Base-by-base conservation (phyloP, 1,140 invertebrate species). In the Aphaenogaster rudis region DNA sequence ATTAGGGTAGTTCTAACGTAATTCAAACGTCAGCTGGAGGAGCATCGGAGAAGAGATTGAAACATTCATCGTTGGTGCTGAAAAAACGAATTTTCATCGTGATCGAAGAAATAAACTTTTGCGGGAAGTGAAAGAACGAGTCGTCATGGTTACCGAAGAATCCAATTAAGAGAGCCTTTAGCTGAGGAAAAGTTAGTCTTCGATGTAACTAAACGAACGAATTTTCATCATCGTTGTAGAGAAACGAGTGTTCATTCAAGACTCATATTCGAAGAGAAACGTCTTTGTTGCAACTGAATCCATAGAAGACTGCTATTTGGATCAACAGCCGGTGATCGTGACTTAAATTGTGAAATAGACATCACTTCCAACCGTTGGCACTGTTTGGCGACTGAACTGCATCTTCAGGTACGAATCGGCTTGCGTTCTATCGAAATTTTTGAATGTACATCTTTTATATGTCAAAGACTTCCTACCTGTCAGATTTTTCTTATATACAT, bases 321-420 rank as follows among this genome's bases (percentile, higher is more conserved):
- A 61, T 50, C 67, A 28, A 72, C 54, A 45, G 1, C 13, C 57
- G 54, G 28, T 57, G 69, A 84, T 74, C 67, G 67, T 61, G 54
- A 74, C n/a, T 76, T 28, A n/a, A 82, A 54, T 61, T 45, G 69
- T 63, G 69, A 48, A n/a, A 71, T 39, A 21, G 21, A 42, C 66
- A 39, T 33, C 52, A 33, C 42, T 74, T 42, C 15, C 21, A 39
- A 21, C 21, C 15, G 17, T 67, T 45, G 39, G 64, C n/a, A 9
- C 21, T 21, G 66, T 69, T 45, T 61, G 80, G 8, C 54, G 13
- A 15, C 45, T 54, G 69, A 48, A 61, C 28, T 74, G 67, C n/a
- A 28, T 11, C 3, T 74, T 61, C 69, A 84, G 80, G 80, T 84
- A 84, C 1, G 69, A 28, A 42, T 28, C 17, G 7, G 13, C 7